phyloP scores from a whole-genome alignment of 2,797 vertebrate species.

The Mycteria americana region DNA sequence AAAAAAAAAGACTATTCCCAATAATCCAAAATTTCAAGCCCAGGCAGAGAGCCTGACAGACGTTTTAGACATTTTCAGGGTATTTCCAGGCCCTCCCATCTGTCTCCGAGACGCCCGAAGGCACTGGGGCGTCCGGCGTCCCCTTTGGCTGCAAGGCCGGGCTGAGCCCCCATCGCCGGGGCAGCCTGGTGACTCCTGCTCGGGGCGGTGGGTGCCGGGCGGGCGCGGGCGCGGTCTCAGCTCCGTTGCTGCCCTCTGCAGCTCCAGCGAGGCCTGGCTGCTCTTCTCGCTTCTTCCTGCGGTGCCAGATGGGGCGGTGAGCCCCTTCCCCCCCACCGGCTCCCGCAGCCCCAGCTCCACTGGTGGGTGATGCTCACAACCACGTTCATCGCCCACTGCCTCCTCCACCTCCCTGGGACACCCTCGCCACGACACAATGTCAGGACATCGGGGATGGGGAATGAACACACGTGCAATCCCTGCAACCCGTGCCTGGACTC shows the following conservation, averaged over 20 bases:
- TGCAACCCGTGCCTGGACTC: background rate
- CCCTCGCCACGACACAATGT: background rate
- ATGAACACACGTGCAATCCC: too few relatives aligned
- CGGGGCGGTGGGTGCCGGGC: accelerated
- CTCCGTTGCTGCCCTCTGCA: background rate
- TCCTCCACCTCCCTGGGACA: background rate
- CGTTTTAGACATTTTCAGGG: background rate
- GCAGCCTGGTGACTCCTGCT: background rate
- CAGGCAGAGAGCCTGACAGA: background rate
- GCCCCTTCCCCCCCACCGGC: background rate
- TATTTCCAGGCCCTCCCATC: background rate
- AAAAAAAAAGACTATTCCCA: background rate
- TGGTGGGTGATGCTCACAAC: background rate
- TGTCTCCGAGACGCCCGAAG: background rate
- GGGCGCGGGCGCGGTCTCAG: background rate
- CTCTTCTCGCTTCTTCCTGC: background rate
- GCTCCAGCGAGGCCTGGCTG: background rate
- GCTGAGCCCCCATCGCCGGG: background rate
- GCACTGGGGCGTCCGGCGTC: background rate
- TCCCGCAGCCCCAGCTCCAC: background rate
- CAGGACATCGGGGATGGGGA: background rate
- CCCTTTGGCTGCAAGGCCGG: background rate
- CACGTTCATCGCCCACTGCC: accelerated
- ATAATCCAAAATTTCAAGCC: background rate
- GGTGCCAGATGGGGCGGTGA: background rate